phyloP scores from a whole-genome alignment of 2,888 invertebrate genomes.

The Pasiphila rectangulata region DNA sequence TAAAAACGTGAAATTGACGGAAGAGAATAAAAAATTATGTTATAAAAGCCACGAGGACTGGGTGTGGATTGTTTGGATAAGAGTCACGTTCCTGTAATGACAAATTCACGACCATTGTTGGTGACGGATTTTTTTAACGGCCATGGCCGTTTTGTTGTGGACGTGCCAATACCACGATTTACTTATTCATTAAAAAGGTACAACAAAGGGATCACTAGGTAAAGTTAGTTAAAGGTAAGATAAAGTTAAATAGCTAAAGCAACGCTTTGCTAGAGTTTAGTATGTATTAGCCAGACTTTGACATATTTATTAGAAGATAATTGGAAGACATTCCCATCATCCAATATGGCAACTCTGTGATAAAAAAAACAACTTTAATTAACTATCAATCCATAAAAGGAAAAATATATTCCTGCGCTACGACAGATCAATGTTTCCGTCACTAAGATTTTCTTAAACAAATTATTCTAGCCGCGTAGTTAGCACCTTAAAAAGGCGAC shows the following conservation, averaged over 20 bases:
- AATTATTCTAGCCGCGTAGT: conserved; percentile 34
- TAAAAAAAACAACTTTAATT: not conserved
- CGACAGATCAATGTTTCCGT: not conserved
- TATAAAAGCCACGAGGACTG: conserved; percentile 54
- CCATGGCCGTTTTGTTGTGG: conserved; percentile 64
- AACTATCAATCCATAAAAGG: not conserved
- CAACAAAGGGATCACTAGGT: not conserved
- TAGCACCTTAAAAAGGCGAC: conserved; percentile 39
- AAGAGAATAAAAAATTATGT: conserved; percentile 72
- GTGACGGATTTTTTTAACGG: conserved; percentile 61
- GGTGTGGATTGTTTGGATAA: conserved; percentile 55
- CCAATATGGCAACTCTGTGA: not conserved
- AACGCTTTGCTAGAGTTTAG: not conserved
- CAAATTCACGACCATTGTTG: conserved; percentile 71
- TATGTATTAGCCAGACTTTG: not conserved
- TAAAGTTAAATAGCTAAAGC: too few species aligned
- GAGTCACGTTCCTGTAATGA: conserved; percentile 74
- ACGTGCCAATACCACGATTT: conserved; percentile 70
- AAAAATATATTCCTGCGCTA: not conserved
- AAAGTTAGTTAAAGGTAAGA: too few species aligned
- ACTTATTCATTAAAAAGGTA: conserved; percentile 63
- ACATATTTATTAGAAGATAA: not conserved
- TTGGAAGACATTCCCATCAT: not conserved
- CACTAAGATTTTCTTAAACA: conserved; percentile 17
- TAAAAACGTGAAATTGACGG: conserved; percentile 54